Conservation (phyloP, 2,113 vertebrate genomes). For the Lampris incognitus region DNA sequence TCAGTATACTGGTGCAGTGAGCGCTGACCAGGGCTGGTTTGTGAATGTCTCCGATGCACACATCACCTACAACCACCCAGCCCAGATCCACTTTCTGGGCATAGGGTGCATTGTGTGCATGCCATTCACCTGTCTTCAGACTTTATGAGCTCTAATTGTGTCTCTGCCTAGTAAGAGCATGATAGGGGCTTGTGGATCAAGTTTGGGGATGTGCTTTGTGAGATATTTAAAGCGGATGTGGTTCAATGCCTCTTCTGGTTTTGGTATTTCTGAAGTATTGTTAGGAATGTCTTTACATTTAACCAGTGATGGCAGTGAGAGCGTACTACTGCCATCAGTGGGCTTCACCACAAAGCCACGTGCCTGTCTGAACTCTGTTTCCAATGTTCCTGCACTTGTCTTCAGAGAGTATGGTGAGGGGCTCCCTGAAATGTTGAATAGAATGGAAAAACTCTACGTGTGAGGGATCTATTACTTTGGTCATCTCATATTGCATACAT, state of each 20-base stretch:
- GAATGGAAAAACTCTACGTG: not conserved
- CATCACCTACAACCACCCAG: not conserved
- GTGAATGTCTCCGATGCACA: too few relatives aligned
- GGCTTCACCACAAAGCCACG: not conserved
- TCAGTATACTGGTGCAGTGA: not conserved
- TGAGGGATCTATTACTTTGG: not conserved
- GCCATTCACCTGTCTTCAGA: not conserved
- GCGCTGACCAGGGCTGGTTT: not conserved
- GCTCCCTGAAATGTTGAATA: conserved; percentile 5
- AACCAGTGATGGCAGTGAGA: conserved; percentile 3
- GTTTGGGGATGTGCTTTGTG: too few relatives aligned
- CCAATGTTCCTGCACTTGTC: too few relatives aligned
- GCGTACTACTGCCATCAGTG: not conserved
- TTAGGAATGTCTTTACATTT: conserved; percentile 6
- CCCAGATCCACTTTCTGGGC: not conserved
- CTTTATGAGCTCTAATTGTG: not conserved
- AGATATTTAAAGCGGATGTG: too few relatives aligned
- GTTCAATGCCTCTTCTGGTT: not conserved
- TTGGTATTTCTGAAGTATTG: not conserved
- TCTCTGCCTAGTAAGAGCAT: conserved; percentile 5
- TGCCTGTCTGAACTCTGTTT: not conserved
- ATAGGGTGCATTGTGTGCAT: not conserved
- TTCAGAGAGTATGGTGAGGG: not conserved
- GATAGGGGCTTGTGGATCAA: too few relatives aligned
- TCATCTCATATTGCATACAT: too few relatives aligned